phyloP scores from a whole-genome alignment of 2,113 vertebrate species.

The Empidonax traillii region DNA sequence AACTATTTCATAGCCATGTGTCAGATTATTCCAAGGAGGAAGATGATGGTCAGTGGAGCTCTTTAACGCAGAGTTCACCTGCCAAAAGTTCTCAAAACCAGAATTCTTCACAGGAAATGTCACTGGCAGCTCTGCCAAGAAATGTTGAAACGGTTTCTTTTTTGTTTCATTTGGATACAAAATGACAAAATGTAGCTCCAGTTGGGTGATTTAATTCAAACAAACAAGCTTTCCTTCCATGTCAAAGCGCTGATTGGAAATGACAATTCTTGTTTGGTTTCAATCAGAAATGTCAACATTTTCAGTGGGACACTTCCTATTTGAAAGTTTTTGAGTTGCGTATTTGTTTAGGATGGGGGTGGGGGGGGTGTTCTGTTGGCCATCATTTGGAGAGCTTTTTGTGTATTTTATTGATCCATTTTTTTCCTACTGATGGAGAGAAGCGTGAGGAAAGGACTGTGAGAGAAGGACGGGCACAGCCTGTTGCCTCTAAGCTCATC shows the following conservation, averaged over 20 bases:
- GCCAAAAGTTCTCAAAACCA: not conserved
- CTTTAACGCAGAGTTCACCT: not conserved
- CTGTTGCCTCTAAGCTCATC: not conserved
- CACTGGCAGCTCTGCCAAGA: not conserved
- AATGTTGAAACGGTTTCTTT: not conserved
- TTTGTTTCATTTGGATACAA: not conserved
- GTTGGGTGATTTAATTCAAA: not conserved
- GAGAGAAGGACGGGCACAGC: accelerated
- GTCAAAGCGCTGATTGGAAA: not conserved
- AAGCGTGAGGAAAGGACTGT: accelerated
- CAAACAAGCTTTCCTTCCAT: not conserved
- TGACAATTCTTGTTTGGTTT: slow-evolving; percentile 25
- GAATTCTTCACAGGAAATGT: not conserved
- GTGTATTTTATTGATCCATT: not conserved
- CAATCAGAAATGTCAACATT: slow-evolving; percentile 4
- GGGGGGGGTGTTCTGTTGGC: not conserved
- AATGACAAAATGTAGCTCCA: slow-evolving; percentile 6
- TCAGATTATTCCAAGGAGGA: not conserved
- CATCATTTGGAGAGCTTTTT: not conserved
- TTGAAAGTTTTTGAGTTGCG: accelerated
- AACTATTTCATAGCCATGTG: not conserved
- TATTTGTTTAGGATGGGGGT: not conserved
- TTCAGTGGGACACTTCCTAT: not conserved
- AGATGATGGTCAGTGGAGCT: not conserved
- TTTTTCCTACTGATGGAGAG: not conserved